These are phyloP conservation scores for Siniperca undulata DNA, from an alignment of 2,797 vertebrate species.

Conservation along the genomic window DNA sequence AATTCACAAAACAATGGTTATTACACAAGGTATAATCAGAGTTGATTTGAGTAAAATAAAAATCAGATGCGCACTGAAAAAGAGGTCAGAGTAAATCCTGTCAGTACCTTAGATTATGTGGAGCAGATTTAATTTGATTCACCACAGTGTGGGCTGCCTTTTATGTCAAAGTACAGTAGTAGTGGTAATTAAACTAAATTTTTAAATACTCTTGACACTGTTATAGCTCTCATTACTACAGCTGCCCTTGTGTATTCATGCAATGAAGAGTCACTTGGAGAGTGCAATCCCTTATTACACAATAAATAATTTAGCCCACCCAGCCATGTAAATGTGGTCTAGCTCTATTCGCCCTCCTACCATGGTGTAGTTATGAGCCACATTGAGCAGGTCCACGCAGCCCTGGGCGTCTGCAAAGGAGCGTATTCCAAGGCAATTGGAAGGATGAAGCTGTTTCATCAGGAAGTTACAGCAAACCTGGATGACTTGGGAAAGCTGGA, in stretches of 20 bases:
- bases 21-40: neutral
- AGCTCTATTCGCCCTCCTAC: slow-evolving; percentile 81
- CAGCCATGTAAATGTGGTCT: slow-evolving; percentile 27
- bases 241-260: slow-evolving; percentile 5
- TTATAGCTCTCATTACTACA: slow-evolving; percentile 31
- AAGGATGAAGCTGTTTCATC: slow-evolving; percentile 98
- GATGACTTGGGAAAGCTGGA: slow-evolving; percentile 96
- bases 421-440: slow-evolving; percentile 98
- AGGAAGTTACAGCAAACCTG: slow-evolving; percentile 99
- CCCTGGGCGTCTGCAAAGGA: slow-evolving; percentile 98
- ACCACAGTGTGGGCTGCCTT: neutral
- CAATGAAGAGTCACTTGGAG: slow-evolving; percentile 14
- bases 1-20: neutral
- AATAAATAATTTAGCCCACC: slow-evolving; percentile 60
- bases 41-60: neutral
- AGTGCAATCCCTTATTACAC: slow-evolving; percentile 25
- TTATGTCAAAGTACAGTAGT: slow-evolving; percentile 8
- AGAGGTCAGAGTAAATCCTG: neutral
- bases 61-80: neutral
- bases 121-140: slow-evolving; percentile 3
- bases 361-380: slow-evolving; percentile 97
- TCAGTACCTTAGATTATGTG: slow-evolving; percentile 2
- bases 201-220: slow-evolving; percentile 20
- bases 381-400: slow-evolving; percentile 92
- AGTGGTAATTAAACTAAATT: slow-evolving; percentile 23